phyloP scores from a whole-genome alignment of 2,888 invertebrate species.

The Entomobrya multifasciata region DNA sequence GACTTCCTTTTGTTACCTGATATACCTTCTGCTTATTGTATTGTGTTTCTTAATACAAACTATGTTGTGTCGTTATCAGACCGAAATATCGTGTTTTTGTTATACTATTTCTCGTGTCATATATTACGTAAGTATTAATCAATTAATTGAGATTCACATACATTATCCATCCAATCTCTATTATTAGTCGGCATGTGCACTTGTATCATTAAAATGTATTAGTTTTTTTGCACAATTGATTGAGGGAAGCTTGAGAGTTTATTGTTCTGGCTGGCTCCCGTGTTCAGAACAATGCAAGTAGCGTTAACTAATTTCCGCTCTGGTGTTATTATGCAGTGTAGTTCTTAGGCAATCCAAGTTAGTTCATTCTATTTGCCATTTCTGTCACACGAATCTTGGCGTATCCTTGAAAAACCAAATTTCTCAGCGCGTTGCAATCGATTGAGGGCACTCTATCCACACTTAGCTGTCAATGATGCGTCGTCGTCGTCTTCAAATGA shows the following conservation, averaged over 20 bases:
- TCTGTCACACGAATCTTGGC: neutral
- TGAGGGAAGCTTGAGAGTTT: neutral
- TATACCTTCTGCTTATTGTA: slow-evolving; percentile 11
- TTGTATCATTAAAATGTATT: neutral
- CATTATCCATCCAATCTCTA: too few relatives aligned
- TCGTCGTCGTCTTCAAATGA: neutral
- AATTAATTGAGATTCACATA: neutral
- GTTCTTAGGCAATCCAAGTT: too few relatives aligned
- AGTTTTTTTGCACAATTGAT: neutral
- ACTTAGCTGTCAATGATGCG: slow-evolving; percentile 4
- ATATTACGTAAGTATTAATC: slow-evolving; percentile 15
- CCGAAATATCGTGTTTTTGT: slow-evolving; percentile 43
- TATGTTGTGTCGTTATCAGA: slow-evolving; percentile 32
- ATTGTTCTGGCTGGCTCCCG: too few relatives aligned
- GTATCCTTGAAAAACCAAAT: slow-evolving; percentile 9
- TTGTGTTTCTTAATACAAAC: slow-evolving; percentile 24
- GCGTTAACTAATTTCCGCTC: neutral
- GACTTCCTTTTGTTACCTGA: slow-evolving; percentile 65
- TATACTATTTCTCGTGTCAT: neutral
- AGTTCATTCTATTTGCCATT: neutral
- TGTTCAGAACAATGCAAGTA: too few relatives aligned
- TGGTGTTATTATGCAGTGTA: too few relatives aligned
- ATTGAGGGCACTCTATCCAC: slow-evolving; percentile 16
- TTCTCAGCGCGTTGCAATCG: neutral
- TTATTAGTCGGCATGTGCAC: too few relatives aligned